These are phyloP conservation scores for Mus spretus DNA, from an alignment of 2,797 vertebrate species.

Conservation along the genomic window DNA sequence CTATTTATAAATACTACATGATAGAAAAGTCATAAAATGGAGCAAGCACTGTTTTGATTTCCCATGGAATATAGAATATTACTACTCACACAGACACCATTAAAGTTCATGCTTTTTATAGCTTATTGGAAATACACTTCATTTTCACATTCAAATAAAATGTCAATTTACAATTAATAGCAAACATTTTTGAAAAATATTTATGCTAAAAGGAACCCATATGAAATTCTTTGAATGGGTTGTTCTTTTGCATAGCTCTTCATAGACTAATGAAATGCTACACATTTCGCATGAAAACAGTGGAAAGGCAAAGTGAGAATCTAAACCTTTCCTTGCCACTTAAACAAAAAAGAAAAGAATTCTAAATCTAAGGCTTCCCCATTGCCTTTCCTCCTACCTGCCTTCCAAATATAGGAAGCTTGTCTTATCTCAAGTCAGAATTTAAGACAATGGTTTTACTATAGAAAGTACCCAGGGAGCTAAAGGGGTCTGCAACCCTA, in stretches of 20 bases:
- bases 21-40: background rate
- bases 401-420: background rate
- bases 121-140: background rate
- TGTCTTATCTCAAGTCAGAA: background rate
- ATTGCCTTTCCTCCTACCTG: background rate
- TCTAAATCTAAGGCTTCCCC: background rate
- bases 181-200: background rate
- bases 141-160: slow-evolving; percentile 12
- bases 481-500: too few relatives aligned
- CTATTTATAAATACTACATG: background rate
- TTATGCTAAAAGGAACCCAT: background rate
- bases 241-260: background rate
- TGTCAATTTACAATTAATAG: background rate
- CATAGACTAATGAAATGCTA: background rate
- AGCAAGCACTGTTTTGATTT: background rate
- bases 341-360: background rate
- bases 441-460: background rate
- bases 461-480: too few relatives aligned
- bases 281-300: background rate
- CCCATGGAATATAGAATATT: background rate
- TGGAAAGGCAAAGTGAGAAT: background rate
- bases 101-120: background rate
- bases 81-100: background rate
- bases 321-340: background rate
- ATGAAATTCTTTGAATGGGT: background rate